Percentiles rank a stretch among this genome's conserved stretches.
Conservation (phyloP, 2,797 vertebrate species). For the Labeo calbasu region DNA sequence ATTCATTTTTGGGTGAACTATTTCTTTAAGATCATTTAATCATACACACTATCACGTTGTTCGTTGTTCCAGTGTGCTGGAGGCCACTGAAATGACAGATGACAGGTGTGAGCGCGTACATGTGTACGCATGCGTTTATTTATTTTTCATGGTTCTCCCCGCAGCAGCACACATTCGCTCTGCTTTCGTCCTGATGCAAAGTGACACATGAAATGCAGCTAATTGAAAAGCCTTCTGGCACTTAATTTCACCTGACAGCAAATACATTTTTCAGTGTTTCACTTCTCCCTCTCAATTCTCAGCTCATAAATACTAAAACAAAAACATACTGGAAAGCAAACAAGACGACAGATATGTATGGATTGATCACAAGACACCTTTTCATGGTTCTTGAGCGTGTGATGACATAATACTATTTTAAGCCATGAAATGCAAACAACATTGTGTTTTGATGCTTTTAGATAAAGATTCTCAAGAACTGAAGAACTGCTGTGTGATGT, state of each 20-base stretch:
- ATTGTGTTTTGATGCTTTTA: background rate
- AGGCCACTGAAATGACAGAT: constrained; percentile 11
- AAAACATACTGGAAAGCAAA: constrained; percentile 52
- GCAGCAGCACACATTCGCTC: background rate
- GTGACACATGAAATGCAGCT: constrained; percentile 75
- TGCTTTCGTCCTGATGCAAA: constrained; percentile 66
- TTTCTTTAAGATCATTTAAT: background rate
- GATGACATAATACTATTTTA: background rate
- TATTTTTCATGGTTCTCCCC: constrained; percentile 33
- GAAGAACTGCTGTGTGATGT: background rate
- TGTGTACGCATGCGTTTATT: constrained; percentile 32
- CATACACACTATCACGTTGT: too few relatives aligned
- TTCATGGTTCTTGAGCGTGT: background rate
- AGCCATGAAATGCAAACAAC: background rate
- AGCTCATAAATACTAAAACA: constrained; percentile 66
- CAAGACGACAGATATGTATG: constrained; percentile 13
- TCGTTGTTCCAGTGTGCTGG: background rate
- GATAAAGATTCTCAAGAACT: background rate
- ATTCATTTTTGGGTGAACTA: too few relatives aligned
- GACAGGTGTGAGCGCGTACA: constrained; percentile 19
- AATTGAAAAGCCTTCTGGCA: constrained; percentile 68
- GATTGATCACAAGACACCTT: constrained; percentile 54
- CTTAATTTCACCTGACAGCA: constrained; percentile 71
- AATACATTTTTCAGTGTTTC: constrained; percentile 59
- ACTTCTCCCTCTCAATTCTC: background rate